Evolutionary conservation across 92 coral and sea anemone species (phyloP).

Genomic region (Phenganax subtilis): DNA sequence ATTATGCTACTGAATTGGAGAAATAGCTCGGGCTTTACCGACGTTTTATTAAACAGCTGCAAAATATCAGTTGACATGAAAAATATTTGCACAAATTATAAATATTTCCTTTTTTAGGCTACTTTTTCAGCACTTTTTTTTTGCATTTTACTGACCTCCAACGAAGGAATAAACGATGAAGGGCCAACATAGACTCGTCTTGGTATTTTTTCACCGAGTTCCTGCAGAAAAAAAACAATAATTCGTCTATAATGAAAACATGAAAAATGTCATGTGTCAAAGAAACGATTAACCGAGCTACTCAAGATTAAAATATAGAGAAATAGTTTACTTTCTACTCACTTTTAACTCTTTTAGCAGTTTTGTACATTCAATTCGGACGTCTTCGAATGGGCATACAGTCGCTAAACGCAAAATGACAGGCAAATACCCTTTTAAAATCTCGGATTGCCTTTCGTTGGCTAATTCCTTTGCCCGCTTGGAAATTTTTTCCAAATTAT

Average conservation of each 20-base stretch:
- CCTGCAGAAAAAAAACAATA: slow-evolving; percentile 48
- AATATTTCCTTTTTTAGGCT: not conserved
- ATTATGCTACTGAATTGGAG: too few species aligned
- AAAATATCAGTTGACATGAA: not conserved
- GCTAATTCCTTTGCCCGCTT: slow-evolving; percentile 13
- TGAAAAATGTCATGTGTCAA: slow-evolving; percentile 13
- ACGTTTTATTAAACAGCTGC: not conserved
- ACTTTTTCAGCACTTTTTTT: not conserved
- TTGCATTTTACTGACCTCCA: slow-evolving; percentile 63
- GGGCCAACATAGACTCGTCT: slow-evolving; percentile 76
- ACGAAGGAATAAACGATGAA: slow-evolving; percentile 76
- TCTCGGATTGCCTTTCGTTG: slow-evolving; percentile 19
- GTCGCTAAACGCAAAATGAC: slow-evolving; percentile 73
- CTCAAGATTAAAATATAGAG: not conserved
- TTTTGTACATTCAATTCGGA: slow-evolving; percentile 67
- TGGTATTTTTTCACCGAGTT: slow-evolving; percentile 68
- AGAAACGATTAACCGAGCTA: not conserved
- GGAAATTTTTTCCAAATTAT: not conserved
- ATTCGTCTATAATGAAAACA: not conserved
- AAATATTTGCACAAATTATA: not conserved
- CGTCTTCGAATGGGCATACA: slow-evolving; percentile 90
- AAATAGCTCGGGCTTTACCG: too few species aligned
- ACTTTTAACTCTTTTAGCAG: slow-evolving; percentile 76
- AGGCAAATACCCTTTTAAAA: slow-evolving; percentile 68
- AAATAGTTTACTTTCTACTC: slow-evolving; percentile 2